These are phyloP conservation scores for Piscicola geometra DNA, from an alignment of 2,888 invertebrate species.

Conservation along the genomic window DNA sequence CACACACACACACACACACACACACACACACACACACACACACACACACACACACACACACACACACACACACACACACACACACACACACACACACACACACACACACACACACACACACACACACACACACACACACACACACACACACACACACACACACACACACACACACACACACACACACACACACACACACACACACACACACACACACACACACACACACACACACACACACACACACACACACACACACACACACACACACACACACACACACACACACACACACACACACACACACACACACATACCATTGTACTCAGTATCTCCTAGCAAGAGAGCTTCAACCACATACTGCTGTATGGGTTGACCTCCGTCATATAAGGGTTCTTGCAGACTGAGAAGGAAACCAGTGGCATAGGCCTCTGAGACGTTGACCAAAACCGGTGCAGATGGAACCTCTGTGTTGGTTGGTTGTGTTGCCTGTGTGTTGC, in stretches of 20 bases:
- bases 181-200: too few relatives aligned
- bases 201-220: constrained; percentile 3
- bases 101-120: too few relatives aligned
- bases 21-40: neutral
- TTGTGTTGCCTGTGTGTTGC: too few relatives aligned
- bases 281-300: neutral
- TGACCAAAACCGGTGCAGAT: constrained; percentile 31
- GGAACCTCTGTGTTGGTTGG: too few relatives aligned
- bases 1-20: neutral
- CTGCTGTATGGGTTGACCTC: constrained; percentile 33
- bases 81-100: too few relatives aligned
- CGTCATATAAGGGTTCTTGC: constrained; percentile 33
- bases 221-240: constrained; percentile 12
- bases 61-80: too few relatives aligned
- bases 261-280: neutral
- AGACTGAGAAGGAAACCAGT: constrained; percentile 36
- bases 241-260: neutral
- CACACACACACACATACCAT: neutral
- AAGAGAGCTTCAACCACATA: constrained; percentile 35
- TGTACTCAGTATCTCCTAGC: neutral
- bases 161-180: too few relatives aligned
- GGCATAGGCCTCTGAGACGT: constrained; percentile 33
- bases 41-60: constrained; percentile 18
- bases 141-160: too few relatives aligned
- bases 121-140: too few relatives aligned